Conservation (phyloP, 2,113 vertebrate species). For the Pheucticus melanocephalus region DNA sequence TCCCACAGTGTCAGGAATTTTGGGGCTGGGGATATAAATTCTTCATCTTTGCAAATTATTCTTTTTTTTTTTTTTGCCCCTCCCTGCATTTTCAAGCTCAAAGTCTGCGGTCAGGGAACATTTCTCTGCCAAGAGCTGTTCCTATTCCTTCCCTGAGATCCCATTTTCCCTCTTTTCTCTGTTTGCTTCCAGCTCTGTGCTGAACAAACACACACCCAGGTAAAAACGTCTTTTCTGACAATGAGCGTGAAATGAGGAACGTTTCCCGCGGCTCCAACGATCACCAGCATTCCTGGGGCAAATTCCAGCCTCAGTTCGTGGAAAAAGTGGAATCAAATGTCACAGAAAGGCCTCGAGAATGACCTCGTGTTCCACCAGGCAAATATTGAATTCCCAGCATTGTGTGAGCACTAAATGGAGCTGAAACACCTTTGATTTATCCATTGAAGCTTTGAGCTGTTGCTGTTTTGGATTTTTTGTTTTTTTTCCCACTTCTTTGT, state of each 20-base stretch:
- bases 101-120: background rate
- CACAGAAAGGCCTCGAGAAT: background rate
- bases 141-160: background rate
- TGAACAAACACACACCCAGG: background rate
- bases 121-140: background rate
- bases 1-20: background rate
- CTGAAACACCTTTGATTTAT: slow-evolving; percentile 23
- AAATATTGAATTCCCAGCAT: slow-evolving; percentile 12
- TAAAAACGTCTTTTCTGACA: background rate
- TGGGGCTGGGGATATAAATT: background rate
- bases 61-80: background rate
- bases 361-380: background rate
- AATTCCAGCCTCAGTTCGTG: background rate
- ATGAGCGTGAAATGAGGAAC: background rate
- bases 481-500: rapidly evolving
- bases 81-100: background rate
- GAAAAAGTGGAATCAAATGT: background rate
- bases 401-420: background rate
- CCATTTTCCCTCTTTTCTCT: background rate
- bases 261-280: background rate
- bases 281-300: background rate
- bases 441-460: background rate
- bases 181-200: background rate
- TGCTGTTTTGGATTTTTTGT: background rate
- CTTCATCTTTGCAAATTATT: background rate